Percentiles rank a stretch among this genome's conserved stretches.
These are phyloP conservation scores for Sycophila texana DNA, from an alignment of 2,888 invertebrate species.

Conservation along the genomic window DNA sequence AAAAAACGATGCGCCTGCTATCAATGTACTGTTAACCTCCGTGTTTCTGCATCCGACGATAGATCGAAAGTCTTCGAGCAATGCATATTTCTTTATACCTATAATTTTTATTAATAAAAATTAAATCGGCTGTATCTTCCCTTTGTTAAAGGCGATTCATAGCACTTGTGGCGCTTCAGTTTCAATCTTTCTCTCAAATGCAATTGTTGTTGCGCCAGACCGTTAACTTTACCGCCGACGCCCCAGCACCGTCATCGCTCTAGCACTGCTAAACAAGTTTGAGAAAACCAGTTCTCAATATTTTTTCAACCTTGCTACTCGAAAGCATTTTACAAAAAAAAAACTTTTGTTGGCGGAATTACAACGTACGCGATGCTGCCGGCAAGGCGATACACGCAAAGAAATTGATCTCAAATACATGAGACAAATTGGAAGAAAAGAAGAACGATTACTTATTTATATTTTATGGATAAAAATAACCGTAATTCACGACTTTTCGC, in stretches of 20 bases:
- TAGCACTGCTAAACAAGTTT: slow-evolving; percentile 66
- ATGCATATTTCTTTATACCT: too few species aligned
- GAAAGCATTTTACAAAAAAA: slow-evolving; percentile 15
- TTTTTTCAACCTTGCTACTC: slow-evolving; percentile 39
- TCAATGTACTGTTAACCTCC: not conserved
- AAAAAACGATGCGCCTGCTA: slow-evolving; percentile 5
- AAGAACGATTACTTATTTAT: too few species aligned
- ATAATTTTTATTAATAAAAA: slow-evolving; percentile 57
- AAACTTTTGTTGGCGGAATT: slow-evolving; percentile 32
- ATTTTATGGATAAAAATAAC: too few species aligned
- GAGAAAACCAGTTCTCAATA: slow-evolving; percentile 66
- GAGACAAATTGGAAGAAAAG: too few species aligned
- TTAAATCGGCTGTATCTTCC: slow-evolving; percentile 55
- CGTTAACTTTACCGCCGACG: not conserved
- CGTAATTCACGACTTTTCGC: too few species aligned
- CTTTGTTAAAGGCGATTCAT: slow-evolving; percentile 3
- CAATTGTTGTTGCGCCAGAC: slow-evolving; percentile 22
- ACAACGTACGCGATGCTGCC: too few species aligned
- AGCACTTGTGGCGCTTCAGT: slow-evolving; percentile 34
- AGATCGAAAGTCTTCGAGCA: not conserved
- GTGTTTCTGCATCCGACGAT: not conserved
- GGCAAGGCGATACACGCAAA: too few species aligned
- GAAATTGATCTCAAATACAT: too few species aligned
- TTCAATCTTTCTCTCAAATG: slow-evolving; percentile 22
- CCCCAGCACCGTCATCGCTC: slow-evolving; percentile 51